A percentile compares a stretch with the other conserved stretches of the same genome.
Conservation (phyloP, 1,140 invertebrate species). For the Mercenaria mercenaria region DNA sequence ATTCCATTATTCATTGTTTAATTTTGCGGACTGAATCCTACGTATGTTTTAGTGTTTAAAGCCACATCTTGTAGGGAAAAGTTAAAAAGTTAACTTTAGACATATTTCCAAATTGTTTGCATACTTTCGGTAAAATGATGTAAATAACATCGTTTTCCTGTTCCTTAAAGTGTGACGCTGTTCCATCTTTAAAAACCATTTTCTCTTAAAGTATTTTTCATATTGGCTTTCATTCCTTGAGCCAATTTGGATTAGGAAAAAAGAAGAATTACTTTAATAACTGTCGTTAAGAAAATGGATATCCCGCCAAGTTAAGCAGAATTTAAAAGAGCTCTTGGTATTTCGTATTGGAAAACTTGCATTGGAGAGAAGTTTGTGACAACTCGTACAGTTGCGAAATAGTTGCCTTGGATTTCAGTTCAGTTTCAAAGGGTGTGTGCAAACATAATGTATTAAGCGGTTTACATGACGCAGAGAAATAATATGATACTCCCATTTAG, state of each 20-base stretch:
- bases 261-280: slow-evolving; percentile 14
- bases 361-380: background rate
- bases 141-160: no score
- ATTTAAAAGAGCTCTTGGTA: slow-evolving; percentile 25
- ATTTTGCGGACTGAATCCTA: no score
- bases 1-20: no score
- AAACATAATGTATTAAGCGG: no score
- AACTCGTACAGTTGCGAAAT: slow-evolving; percentile 3
- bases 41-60: no score
- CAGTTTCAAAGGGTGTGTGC: no score
- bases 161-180: background rate
- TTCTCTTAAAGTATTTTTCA: background rate
- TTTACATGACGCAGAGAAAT: no score
- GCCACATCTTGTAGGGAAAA: no score
- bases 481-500: no score
- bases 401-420: background rate
- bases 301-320: slow-evolving; percentile 16
- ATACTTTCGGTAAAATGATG: no score
- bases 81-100: no score
- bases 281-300: slow-evolving; percentile 14
- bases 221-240: background rate
- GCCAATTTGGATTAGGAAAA: slow-evolving; percentile 33
- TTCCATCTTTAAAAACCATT: background rate
- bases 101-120: no score
- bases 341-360: slow-evolving; percentile 1